phyloP scores from a whole-genome alignment of 2,888 invertebrate genomes.

The Platycheirus albimanus region DNA sequence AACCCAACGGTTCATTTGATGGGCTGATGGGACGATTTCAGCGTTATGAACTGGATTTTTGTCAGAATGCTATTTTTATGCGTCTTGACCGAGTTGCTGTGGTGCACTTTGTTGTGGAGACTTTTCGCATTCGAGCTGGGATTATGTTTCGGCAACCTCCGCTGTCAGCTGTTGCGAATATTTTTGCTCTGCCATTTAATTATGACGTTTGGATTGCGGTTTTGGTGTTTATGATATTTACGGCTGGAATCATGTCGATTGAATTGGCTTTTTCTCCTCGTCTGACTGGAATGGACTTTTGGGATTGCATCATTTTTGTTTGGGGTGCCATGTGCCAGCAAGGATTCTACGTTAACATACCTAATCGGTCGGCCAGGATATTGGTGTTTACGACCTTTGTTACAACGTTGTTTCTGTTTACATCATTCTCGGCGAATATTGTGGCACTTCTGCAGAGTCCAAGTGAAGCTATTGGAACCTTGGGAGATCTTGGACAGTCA shows the following conservation, averaged over 20 bases:
- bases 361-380: constrained; percentile 83
- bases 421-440: constrained; percentile 87
- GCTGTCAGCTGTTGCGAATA: constrained; percentile 85
- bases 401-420: constrained; percentile 85
- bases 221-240: constrained; percentile 78
- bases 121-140: constrained; percentile 83
- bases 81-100: constrained; percentile 84
- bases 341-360: constrained; percentile 84
- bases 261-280: constrained; percentile 78
- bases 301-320: constrained; percentile 84
- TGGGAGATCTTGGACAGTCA: constrained; percentile 84
- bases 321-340: constrained; percentile 86
- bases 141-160: constrained; percentile 86
- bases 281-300: constrained; percentile 77
- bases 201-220: constrained; percentile 84
- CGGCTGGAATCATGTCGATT: constrained; percentile 76
- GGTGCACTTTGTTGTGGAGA: constrained; percentile 84
- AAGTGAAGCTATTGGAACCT: constrained; percentile 84
- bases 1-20: constrained; percentile 84
- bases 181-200: constrained; percentile 85
- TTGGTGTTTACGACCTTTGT: constrained; percentile 85
- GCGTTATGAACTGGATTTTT: constrained; percentile 84
- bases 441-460: constrained; percentile 86
- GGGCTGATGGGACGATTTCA: constrained; percentile 85
- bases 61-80: constrained; percentile 84